Percentiles rank a stretch among this genome's conserved stretches.
Evolutionary conservation across 2,797 vertebrate genomes (phyloP).

Genomic region (Enteromius treurensis): DNA sequence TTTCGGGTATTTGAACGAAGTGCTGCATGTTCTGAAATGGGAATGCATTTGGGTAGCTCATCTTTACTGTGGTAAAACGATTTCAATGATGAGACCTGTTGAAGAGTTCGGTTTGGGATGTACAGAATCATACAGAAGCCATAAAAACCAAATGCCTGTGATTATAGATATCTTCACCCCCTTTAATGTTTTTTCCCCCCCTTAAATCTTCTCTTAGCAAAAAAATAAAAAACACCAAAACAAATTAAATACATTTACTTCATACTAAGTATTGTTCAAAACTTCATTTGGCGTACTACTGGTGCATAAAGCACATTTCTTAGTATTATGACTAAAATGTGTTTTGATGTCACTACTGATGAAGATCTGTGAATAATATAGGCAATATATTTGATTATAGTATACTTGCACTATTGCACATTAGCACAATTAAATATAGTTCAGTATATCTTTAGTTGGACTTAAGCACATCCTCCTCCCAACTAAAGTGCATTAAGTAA

Average conservation of each 20-base stretch:
- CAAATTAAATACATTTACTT: neutral
- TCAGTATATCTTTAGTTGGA: neutral
- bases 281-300: neutral
- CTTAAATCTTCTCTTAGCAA: neutral
- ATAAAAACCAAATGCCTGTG: neutral
- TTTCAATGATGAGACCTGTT: neutral
- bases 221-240: neutral
- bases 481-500: neutral
- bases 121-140: neutral
- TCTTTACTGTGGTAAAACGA: conserved; percentile 8
- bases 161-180: neutral
- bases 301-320: neutral
- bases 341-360: neutral
- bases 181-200: neutral
- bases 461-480: neutral
- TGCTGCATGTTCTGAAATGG: conserved; percentile 2
- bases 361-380: neutral
- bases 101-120: neutral
- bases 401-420: neutral
- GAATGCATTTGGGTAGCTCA: conserved; percentile 18
- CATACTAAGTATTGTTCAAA: neutral
- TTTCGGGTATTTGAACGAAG: conserved; percentile 28
- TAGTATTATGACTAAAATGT: neutral
- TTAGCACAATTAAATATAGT: neutral
- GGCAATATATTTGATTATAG: neutral